Evolutionary conservation across 2,113 vertebrate species (phyloP).

Genomic region (Rhinolophus sinicus): DNA sequence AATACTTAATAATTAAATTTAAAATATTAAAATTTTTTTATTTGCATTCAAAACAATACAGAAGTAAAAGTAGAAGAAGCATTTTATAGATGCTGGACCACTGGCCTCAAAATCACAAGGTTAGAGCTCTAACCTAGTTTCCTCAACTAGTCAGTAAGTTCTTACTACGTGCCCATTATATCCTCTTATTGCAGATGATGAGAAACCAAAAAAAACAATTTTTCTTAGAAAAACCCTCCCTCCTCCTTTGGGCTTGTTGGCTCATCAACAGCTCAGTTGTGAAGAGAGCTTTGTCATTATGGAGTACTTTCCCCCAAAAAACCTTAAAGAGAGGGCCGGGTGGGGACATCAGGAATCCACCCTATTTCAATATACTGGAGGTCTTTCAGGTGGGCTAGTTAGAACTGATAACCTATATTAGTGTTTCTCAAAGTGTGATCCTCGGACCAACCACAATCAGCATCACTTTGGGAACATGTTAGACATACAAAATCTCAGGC

Average conservation of each 20-base stretch:
- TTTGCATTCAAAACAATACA: not conserved
- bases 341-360: not conserved
- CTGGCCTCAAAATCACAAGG: slow-evolving; percentile 16
- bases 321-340: not conserved
- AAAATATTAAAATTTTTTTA: not conserved
- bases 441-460: not conserved
- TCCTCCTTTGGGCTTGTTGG: not conserved
- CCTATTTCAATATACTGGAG: not conserved
- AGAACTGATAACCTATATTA: not conserved
- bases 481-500: not conserved
- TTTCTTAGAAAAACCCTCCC: not conserved
- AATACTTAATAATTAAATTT: slow-evolving; percentile 27
- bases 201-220: not conserved
- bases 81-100: not conserved
- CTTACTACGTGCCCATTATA: not conserved
- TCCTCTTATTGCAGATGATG: not conserved
- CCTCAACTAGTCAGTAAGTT: not conserved
- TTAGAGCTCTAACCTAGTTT: not conserved
- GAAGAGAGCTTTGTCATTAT: not conserved
- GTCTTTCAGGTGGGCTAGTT: not conserved
- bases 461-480: not conserved
- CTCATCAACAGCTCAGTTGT: not conserved
- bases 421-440: not conserved
- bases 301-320: not conserved
- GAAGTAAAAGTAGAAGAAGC: slow-evolving; percentile 10